These are phyloP conservation scores for Ricordea florida DNA, from an alignment of 92 coral and sea anemone species.

Conservation along the genomic window DNA sequence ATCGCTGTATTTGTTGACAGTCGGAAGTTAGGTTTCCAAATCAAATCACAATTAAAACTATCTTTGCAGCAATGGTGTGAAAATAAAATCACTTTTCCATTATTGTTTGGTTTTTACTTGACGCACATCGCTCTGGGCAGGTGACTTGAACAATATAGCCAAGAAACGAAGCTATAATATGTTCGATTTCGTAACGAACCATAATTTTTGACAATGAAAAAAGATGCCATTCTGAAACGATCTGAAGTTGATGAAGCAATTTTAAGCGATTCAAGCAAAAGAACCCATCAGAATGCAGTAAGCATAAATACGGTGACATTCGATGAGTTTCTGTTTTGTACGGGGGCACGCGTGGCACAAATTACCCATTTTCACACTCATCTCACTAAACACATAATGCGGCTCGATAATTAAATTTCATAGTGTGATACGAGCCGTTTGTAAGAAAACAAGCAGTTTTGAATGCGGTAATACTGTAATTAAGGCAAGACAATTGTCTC, in stretches of 20 bases:
- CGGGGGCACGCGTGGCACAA: conserved; percentile 64
- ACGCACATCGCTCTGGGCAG: conserved; percentile 43
- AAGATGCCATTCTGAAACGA: neutral
- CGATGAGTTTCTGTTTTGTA: neutral
- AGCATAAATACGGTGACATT: too few species aligned
- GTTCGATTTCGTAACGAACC: conserved; percentile 16
- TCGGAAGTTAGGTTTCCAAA: conserved; percentile 56
- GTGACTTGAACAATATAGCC: conserved; percentile 49
- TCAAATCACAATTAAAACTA: conserved; percentile 72
- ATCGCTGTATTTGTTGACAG: conserved; percentile 43
- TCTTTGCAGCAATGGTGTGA: conserved; percentile 61
- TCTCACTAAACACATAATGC: conserved; percentile 49
- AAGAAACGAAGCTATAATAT: conserved; percentile 43
- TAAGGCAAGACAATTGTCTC: conserved; percentile 53
- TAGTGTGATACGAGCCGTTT: conserved; percentile 70
- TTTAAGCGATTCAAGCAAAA: neutral
- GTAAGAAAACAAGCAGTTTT: conserved; percentile 65
- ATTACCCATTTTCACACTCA: conserved; percentile 37
- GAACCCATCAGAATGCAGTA: neutral
- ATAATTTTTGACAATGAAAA: neutral
- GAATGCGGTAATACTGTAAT: conserved; percentile 68
- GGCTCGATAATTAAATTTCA: conserved; percentile 75
- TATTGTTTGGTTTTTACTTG: conserved; percentile 61
- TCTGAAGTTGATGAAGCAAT: neutral
- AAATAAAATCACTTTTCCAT: conserved; percentile 30